Evolutionary conservation across 2,113 vertebrate species (phyloP), one percentile per base, ranked within the genome.

Genomic region (Serilophus lunatus): DNA sequence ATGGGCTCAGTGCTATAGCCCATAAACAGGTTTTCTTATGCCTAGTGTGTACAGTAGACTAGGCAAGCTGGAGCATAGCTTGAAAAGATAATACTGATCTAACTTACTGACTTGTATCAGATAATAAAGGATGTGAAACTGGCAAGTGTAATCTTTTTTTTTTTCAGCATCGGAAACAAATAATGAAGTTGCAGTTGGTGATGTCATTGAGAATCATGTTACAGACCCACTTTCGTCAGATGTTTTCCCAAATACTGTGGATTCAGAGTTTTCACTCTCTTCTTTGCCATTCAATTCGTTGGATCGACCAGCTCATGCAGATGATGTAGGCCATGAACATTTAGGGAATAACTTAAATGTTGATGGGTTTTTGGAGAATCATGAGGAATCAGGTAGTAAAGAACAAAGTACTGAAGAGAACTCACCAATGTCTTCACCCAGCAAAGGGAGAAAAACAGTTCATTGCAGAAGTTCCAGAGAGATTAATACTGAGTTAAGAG

Each of bases 401-500:
- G 97, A 97, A 40, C 96, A 82, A 17, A 97, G 93, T 66, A 92
- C 57, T 1, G 98, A 98, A 92, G 95, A 98, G 79, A 95, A 92
- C n/a, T 82, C 96, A 19, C 96, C 98, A 61, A 93, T 97, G 77
- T 98, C 98, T 96, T 98, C 98, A 13, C 98, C 98, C 5, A 94
- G 80, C 24, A 98, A 98, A 63, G 98, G 98, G 86, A 99, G 98
- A 97, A 99, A 98, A 80, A 1, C 98, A 83, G 96, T 97, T 63
- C 98, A 98, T 61, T 98, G 96, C 28, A 98, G 99, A 95, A 98
- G 98, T 68, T 96, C 98, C 9, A 98, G 99, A 94, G 98, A 99
- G 78, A 94, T 98, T 93, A 99, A 99, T 96, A 98, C 97, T 53
- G 99, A 99, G 83, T 97, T 99, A 68, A 97, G 98, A 97, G 97